phyloP scores from a whole-genome alignment of 1,140 invertebrate species.

The Drosophila ironensis region DNA sequence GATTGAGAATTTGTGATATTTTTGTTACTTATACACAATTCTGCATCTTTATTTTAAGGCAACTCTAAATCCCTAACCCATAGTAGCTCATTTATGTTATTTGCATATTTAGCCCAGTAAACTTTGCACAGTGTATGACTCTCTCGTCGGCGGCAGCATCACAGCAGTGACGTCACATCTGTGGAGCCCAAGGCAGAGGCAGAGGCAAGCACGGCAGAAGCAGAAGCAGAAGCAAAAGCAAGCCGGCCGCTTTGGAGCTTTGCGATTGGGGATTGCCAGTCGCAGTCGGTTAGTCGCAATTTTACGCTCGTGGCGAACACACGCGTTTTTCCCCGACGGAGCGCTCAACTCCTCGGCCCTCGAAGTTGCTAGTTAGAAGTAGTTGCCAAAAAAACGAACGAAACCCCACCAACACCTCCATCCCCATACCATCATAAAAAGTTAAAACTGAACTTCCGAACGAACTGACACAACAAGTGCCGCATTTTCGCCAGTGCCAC shows the following conservation, averaged over 20 bases:
- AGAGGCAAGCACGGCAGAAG: background rate
- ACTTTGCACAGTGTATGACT: background rate
- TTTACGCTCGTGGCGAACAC: constrained; percentile 63
- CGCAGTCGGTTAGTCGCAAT: constrained; percentile 61
- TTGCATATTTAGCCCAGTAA: background rate
- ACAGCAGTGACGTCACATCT: constrained; percentile 7
- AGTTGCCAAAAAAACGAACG: constrained; percentile 11
- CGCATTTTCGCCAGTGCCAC: background rate
- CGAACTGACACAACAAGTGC: constrained; percentile 1
- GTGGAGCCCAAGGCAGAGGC: background rate
- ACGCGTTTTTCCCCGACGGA: constrained; percentile 49
- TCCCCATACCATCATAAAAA: background rate
- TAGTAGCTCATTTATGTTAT: too few species aligned
- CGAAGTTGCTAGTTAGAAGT: constrained; percentile 29
- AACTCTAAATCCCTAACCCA: too few species aligned
- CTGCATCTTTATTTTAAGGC: too few species aligned
- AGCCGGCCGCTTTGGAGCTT: constrained; percentile 32
- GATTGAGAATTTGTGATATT: too few species aligned
- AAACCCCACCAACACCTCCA: background rate
- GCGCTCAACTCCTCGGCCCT: background rate
- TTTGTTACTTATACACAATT: too few species aligned
- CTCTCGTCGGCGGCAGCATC: constrained; percentile 23
- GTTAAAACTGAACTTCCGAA: constrained; percentile 4
- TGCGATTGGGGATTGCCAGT: constrained; percentile 41
- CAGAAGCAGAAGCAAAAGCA: background rate